Base-by-base conservation (phyloP, 2,113 vertebrate species). In the Pelmatolapia mariae region DNA sequence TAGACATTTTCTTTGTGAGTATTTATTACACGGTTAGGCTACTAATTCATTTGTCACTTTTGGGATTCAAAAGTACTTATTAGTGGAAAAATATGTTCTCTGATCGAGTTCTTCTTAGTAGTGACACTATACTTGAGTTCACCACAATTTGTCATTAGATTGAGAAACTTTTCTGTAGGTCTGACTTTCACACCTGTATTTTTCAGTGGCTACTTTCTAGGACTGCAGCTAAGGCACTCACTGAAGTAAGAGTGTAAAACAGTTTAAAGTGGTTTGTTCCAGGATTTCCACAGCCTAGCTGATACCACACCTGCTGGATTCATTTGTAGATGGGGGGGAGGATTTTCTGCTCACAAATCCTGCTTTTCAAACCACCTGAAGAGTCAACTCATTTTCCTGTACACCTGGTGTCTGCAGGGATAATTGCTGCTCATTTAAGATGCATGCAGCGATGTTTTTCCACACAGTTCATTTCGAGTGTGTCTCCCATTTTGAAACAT, bases 321-420 rank as follows among this genome's bases (percentile, higher is more conserved):
- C 81, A 86, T 92, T 85, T 90, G 80, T 40, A 68, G 22, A 52
- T 57, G 33, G 19, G 36, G 12, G 29, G 47, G 57, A 78, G 56
- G 33, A 63, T 81, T 85, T 85, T 80, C 22, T 57, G 29, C 18
- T 56, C 83, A 29, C 3, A 89, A 86, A 93, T 78, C 36, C 43
- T 43, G 45, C 56, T 82, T 89, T 79, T 85, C 56, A 78, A 85
- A 82, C 86, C 92, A 88, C 85, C 93, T 90, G 82, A 66, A 88
- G 86, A 83, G 81, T 54, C 26, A 26, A n/a, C 86, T 89, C 71
- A 89, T 94, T 88, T 91, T 76, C 84, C n/a, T 50, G 63, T 53
- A 86, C 91, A 89, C 91, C 93, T 93, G 93, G 24, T 59, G 82
- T 88, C 90, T 82, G 16, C 85, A 24, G 89, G 82, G 92, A 87